Base-by-base conservation (phyloP, 2,797 vertebrate genomes). In the Stomatorhinus walkeri region DNA sequence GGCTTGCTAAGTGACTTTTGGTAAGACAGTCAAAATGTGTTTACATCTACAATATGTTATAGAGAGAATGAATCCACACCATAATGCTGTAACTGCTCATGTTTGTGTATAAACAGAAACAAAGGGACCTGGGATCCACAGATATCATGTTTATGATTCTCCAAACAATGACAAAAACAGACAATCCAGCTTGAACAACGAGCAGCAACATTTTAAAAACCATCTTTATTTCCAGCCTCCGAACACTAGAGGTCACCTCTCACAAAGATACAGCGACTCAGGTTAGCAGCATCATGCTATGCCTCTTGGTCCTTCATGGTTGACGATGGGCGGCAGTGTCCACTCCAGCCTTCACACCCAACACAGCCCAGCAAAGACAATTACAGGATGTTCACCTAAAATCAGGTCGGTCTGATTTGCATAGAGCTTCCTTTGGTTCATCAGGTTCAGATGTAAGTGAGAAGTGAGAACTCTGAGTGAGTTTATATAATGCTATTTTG, bases 1-100 rank as follows among this genome's bases (percentile, higher is more conserved):
- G 76, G 40, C 76, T 46, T 81, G 6, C 76, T 81, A 46, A 81
- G 76, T 81, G 76, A 81, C 76, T 81, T 81, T n/a, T 46, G 19
- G 76, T 81, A 22, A 81, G 40, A 81, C 76, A 43, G 76, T 81
- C 76, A 81, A 43, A 81, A 81, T 81, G 76, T 22, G 32, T 72
- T 72, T 72, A 9, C 76, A 10, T 81, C 40, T 81, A n/a, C 76
- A 46, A n/a, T 46, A 22, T n/a, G 36, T 81, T 46, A 81, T 46
- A 46, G 19, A 43, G 19, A 22, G 76, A 81, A 43, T 81, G 40
- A 81, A 81, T 46, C 76, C 40, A 81, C 68, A 76, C 14, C 28
- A 28, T 9, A 7, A 19, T 3, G 40, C 16, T 81, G 19, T 46
- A 46, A 40, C 40, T n/a, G 76, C 40, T n/a, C 19, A n/a, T 9